These are phyloP conservation scores for Acrocera orbiculus DNA, from an alignment of 2,888 invertebrate species.

Conservation along the genomic window DNA sequence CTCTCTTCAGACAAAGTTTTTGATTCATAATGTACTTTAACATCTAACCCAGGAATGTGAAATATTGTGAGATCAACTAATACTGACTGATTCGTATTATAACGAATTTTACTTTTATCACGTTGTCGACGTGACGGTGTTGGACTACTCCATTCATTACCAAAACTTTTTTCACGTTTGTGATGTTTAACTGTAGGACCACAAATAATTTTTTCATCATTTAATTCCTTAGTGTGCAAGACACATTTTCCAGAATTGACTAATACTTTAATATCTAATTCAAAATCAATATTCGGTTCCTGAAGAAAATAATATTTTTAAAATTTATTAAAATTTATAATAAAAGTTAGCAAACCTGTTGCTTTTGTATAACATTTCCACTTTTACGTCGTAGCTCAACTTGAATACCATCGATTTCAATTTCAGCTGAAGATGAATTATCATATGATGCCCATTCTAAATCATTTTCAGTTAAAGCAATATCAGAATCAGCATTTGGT, in stretches of 20 bases:
- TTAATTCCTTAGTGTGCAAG: constrained; percentile 72
- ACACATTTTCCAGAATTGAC: constrained; percentile 96
- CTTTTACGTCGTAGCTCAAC: constrained; percentile 43
- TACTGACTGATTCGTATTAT: constrained; percentile 33
- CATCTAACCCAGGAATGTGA: constrained; percentile 78
- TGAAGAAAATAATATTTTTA: constrained; percentile 33
- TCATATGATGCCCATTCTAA: constrained; percentile 24
- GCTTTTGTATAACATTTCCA: constrained; percentile 25
- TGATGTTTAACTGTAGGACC: constrained; percentile 32
- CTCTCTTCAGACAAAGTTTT: constrained; percentile 46
- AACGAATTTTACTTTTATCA: constrained; percentile 29
- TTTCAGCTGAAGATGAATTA: constrained; percentile 24
- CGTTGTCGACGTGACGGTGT: constrained; percentile 30
- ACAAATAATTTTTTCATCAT: constrained; percentile 44
- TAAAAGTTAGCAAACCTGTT: constrained; percentile 15
- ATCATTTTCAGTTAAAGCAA: constrained; percentile 38
- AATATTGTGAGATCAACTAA: constrained; percentile 69
- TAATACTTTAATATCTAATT: constrained; percentile 87
- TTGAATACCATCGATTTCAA: constrained; percentile 45
- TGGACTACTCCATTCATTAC: constrained; percentile 35
- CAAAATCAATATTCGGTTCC: constrained; percentile 89
- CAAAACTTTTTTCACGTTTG: constrained; percentile 27
- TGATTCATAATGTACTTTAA: constrained; percentile 73
- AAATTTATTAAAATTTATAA: neutral
- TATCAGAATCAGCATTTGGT: constrained; percentile 56